Percentiles rank a stretch among this genome's conserved stretches.
phyloP scores from a whole-genome alignment of 2,797 vertebrate species.

The Clarias fuscus region DNA sequence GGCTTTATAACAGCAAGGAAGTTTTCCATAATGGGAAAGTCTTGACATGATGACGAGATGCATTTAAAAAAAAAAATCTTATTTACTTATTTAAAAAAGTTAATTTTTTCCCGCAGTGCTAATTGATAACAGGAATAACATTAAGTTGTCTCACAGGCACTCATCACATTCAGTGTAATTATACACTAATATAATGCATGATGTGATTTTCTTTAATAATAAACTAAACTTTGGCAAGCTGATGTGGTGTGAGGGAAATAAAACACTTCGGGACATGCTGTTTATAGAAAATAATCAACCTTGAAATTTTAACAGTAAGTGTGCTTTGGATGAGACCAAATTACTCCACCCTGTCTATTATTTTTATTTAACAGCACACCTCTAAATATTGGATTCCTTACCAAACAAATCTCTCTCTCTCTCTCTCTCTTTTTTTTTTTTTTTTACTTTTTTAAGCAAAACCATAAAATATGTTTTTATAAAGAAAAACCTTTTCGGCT shows the following conservation, averaged over 20 bases:
- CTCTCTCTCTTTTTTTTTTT: no score
- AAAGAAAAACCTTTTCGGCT: not conserved
- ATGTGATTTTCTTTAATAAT: not conserved
- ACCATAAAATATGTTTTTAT: not conserved
- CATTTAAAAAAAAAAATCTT: not conserved
- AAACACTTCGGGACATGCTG: not conserved
- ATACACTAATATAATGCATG: not conserved
- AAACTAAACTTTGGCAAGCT: not conserved
- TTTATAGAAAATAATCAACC: not conserved
- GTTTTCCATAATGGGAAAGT: not conserved
- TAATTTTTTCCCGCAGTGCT: not conserved
- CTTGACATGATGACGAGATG: not conserved
- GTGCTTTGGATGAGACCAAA: not conserved
- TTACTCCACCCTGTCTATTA: not conserved
- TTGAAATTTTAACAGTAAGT: not conserved
- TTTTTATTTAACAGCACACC: not conserved
- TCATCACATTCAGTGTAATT: not conserved
- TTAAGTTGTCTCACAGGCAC: not conserved
- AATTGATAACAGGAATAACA: not conserved
- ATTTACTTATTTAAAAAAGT: not conserved
- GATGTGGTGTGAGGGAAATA: not conserved
- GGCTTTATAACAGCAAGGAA: not conserved
- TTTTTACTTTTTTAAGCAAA: not conserved
- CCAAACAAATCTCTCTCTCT: not conserved
- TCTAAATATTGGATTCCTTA: not conserved